Base-by-base conservation (phyloP, 2,888 invertebrate species). In the Lepidocyrtinus sp. region DNA sequence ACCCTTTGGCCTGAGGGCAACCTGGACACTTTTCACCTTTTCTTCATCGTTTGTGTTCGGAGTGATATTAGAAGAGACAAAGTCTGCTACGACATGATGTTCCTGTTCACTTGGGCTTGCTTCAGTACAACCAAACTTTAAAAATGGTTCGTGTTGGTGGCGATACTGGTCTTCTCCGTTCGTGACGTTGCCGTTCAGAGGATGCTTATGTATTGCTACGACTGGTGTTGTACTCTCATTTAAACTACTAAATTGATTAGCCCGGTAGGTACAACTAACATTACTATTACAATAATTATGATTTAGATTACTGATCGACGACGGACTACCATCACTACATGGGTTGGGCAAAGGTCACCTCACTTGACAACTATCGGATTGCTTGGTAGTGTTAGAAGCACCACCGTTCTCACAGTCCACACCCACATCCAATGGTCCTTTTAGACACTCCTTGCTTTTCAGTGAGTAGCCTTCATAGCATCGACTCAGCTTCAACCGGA, bases 401-500 rank as follows among this genome's bases (percentile, higher is more conserved):
- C 74, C 70, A 21, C 85, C 83, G 67, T 82, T 83, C n/a, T 81
- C 74, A 9, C 78, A 76, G 9, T 86, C 84, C 50, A 71, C 72
- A 24, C 81, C 77, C 7, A 68, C 75, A 3, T 67, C 75, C 36
- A 69, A 50, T 21, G 36, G 46, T 12, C 22, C 61, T 21, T 82
- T 80, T 0, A 21, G 27, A 5, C 61, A 68, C 59, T 81, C 83
- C 72, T 82, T 85, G 59, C 90, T 90, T 82, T 90, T 89, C 83
- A 90, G 89, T 15, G 83, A 82, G 85, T 90, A 93, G 84, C 96
- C 96, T 87, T 94, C 93, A 82, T 94, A 93, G 87, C 93, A 94
- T 84, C 95, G 92, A 68, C 95, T 92, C 85, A 96, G 89, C 91
- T 96, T 96, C 90, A 96, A 92, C 85, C 94, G 92, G 85, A 96